phyloP scores from a whole-genome alignment of 2,113 vertebrate genomes.

The Climacteris rufus region DNA sequence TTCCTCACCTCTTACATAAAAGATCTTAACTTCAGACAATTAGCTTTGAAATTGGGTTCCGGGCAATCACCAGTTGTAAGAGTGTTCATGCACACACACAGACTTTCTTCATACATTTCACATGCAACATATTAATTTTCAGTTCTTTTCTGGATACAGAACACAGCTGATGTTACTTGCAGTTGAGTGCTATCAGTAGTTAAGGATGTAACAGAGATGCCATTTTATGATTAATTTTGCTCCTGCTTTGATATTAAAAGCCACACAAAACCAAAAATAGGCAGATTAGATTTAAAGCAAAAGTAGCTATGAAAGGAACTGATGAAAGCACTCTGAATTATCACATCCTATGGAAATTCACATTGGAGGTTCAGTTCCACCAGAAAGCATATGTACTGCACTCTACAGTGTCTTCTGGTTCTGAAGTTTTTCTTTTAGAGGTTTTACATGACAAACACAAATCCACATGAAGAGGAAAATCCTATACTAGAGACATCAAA shows the following conservation, averaged over 20 bases:
- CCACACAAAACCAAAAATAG: not conserved
- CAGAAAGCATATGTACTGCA: not conserved
- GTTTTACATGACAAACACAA: not conserved
- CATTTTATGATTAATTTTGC: not conserved
- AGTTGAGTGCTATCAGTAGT: not conserved
- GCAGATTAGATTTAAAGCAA: not conserved
- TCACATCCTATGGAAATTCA: not conserved
- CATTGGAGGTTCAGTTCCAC: not conserved
- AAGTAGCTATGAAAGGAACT: not conserved
- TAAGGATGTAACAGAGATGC: not conserved
- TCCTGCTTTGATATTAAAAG: not conserved
- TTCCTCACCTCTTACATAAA: not conserved
- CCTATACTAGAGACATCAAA: not conserved
- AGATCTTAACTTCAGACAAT: not conserved
- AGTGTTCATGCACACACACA: not conserved
- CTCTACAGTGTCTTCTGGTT: not conserved
- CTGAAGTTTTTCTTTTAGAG: not conserved
- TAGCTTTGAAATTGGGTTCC: not conserved
- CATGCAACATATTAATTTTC: not conserved
- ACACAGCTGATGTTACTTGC: not conserved
- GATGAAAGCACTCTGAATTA: not conserved
- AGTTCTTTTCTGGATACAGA: not conserved
- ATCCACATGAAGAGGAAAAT: not conserved
- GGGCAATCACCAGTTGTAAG: not conserved
- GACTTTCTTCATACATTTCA: not conserved